phyloP scores from a whole-genome alignment of 2,888 invertebrate genomes.

The Octodonta nipae region DNA sequence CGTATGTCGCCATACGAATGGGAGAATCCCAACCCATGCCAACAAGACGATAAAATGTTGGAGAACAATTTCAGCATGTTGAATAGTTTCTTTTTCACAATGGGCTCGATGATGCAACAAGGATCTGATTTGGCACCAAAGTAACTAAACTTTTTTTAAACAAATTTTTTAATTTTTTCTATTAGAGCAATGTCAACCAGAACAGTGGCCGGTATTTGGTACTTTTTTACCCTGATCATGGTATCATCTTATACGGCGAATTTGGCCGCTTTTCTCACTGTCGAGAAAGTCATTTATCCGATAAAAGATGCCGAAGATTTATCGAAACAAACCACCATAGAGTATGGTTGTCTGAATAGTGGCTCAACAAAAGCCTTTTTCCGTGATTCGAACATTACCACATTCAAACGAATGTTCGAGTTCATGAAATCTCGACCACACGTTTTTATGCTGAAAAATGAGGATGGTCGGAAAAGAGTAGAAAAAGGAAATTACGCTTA shows the following conservation, averaged over 20 bases:
- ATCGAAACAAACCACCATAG: slow-evolving; percentile 64
- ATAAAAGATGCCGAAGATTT: slow-evolving; percentile 74
- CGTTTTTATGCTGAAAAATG: slow-evolving; percentile 42
- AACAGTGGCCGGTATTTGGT: slow-evolving; percentile 77
- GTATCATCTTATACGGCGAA: slow-evolving; percentile 82
- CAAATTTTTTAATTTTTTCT: slow-evolving; percentile 6
- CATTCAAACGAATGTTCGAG: not conserved
- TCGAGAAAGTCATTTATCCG: slow-evolving; percentile 58
- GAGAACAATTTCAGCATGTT: slow-evolving; percentile 73
- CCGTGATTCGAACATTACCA: too few relatives aligned
- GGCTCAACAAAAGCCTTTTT: slow-evolving; percentile 86
- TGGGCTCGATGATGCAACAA: slow-evolving; percentile 73
- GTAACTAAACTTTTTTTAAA: slow-evolving; percentile 35
- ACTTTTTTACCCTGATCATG: slow-evolving; percentile 81
- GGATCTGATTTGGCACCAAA: slow-evolving; percentile 79
- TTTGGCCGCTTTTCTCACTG: slow-evolving; percentile 77
- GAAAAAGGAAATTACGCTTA: slow-evolving; percentile 54
- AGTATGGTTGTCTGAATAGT: slow-evolving; percentile 72
- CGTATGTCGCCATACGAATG: slow-evolving; percentile 76
- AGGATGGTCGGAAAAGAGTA: slow-evolving; percentile 48
- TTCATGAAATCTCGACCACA: slow-evolving; percentile 36
- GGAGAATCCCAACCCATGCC: slow-evolving; percentile 77
- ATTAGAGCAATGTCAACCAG: slow-evolving; percentile 72
- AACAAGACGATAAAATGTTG: slow-evolving; percentile 67
- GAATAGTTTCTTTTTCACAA: slow-evolving; percentile 80